These are phyloP conservation scores for Monopterus albus DNA, from an alignment of 2,113 vertebrate genomes.

Conservation along the genomic window DNA sequence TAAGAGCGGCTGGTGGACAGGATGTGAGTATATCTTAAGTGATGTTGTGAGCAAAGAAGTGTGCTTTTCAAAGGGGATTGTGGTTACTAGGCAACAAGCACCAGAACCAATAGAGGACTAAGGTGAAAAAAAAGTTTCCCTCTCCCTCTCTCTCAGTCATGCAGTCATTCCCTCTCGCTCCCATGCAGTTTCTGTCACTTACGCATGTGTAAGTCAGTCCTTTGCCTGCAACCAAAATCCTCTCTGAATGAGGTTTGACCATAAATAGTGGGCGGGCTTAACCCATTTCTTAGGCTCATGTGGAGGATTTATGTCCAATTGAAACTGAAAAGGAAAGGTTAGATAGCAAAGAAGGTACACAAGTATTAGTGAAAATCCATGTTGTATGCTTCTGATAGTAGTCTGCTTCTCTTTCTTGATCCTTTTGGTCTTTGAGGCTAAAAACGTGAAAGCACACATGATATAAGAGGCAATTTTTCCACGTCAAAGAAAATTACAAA, in stretches of 20 bases:
- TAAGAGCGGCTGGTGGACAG: constrained; percentile 69
- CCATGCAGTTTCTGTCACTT: constrained; percentile 18
- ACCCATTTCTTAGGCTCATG: constrained; percentile 57
- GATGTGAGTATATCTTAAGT: constrained; percentile 78
- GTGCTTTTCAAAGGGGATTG: constrained; percentile 78
- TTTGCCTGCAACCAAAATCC: constrained; percentile 64
- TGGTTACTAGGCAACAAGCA: constrained; percentile 85
- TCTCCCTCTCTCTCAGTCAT: constrained; percentile 32
- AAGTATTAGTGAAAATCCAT: constrained; percentile 46
- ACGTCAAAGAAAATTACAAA: not conserved
- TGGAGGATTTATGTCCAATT: constrained; percentile 56
- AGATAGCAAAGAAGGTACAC: constrained; percentile 35
- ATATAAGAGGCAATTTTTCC: not conserved
- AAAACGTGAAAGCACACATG: constrained; percentile 2
- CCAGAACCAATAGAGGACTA: constrained; percentile 78
- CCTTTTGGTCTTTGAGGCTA: not conserved
- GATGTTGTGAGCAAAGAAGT: constrained; percentile 78
- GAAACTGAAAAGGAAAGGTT: constrained; percentile 50
- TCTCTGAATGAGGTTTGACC: constrained; percentile 60
- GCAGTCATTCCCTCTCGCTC: constrained; percentile 28
- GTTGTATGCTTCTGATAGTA: constrained; percentile 32
- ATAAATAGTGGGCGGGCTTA: constrained; percentile 54
- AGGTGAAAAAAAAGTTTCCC: constrained; percentile 60
- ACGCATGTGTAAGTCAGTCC: constrained; percentile 57
- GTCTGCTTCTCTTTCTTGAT: constrained; percentile 13